These are phyloP conservation scores for Cenopis cana DNA, from an alignment of 2,888 invertebrate species.

Conservation along the genomic window DNA sequence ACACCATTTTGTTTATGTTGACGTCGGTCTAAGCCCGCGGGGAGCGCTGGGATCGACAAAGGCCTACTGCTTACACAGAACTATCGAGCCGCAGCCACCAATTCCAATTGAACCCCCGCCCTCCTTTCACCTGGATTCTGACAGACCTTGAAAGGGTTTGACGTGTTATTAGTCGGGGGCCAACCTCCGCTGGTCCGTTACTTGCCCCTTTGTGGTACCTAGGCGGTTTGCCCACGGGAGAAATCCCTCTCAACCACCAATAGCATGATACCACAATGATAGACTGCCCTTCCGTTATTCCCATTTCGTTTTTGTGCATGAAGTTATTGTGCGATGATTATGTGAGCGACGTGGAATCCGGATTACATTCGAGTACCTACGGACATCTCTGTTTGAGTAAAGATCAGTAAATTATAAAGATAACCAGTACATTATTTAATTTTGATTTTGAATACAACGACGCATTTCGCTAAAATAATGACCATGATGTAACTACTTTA, in stretches of 20 bases:
- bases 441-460: too few relatives aligned
- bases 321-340: conserved; percentile 34
- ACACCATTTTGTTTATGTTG: conserved; percentile 80
- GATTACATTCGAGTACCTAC: conserved; percentile 15
- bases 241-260: conserved; percentile 56
- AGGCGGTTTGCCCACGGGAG: conserved; percentile 59
- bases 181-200: conserved; percentile 53
- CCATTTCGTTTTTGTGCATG: conserved; percentile 48
- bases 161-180: conserved; percentile 49
- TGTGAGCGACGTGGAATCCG: conserved; percentile 24
- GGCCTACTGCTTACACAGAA: conserved; percentile 60
- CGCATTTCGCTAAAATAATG: too few relatives aligned
- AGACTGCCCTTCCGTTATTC: conserved; percentile 51
- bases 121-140: conserved; percentile 43
- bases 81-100: conserved; percentile 61
- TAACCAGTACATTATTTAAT: too few relatives aligned
- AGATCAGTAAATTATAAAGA: too few relatives aligned
- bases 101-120: conserved; percentile 50
- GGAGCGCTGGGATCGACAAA: conserved; percentile 60
- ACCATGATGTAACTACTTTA: too few relatives aligned
- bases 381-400: conserved; percentile 22
- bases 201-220: conserved; percentile 57
- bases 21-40: conserved; percentile 69
- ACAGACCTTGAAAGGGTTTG: conserved; percentile 34
- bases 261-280: conserved; percentile 62